phyloP scores from a whole-genome alignment of 2,888 invertebrate genomes.

The Nezara viridula region DNA sequence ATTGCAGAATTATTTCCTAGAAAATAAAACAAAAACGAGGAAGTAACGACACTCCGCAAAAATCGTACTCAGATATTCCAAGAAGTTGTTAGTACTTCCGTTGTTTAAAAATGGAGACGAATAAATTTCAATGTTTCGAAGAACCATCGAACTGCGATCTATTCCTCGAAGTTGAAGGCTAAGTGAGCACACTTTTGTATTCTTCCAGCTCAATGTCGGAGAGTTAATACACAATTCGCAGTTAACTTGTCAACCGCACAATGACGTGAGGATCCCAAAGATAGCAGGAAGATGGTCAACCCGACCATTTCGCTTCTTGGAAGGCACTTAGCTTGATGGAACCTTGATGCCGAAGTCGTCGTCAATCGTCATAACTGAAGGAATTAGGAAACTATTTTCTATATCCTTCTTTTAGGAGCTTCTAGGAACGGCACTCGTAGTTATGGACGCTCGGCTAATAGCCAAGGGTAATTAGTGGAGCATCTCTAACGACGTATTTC shows the following conservation, averaged over 20 bases:
- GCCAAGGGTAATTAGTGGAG: background rate
- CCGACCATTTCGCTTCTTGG: background rate
- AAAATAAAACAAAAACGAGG: background rate
- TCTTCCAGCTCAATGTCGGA: background rate
- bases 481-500: background rate
- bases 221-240: background rate
- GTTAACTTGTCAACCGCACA: background rate
- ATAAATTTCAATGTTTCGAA: background rate
- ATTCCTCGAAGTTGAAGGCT: background rate
- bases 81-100: background rate
- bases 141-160: background rate
- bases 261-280: background rate
- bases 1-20: no score
- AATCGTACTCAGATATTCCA: background rate
- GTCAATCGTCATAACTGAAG: background rate
- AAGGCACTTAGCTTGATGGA: constrained; percentile 15
- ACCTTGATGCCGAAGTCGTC: background rate
- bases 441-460: background rate
- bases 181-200: background rate
- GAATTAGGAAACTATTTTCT: constrained; percentile 8
- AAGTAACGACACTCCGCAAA: background rate
- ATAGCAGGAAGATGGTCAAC: background rate
- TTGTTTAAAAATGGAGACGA: background rate
- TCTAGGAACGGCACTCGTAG: background rate
- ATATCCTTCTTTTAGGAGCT: background rate